A percentile compares a stretch with the other conserved stretches of the same genome.
Conservation (phyloP, 2,888 invertebrate genomes). For the Podabrus alpinus region DNA sequence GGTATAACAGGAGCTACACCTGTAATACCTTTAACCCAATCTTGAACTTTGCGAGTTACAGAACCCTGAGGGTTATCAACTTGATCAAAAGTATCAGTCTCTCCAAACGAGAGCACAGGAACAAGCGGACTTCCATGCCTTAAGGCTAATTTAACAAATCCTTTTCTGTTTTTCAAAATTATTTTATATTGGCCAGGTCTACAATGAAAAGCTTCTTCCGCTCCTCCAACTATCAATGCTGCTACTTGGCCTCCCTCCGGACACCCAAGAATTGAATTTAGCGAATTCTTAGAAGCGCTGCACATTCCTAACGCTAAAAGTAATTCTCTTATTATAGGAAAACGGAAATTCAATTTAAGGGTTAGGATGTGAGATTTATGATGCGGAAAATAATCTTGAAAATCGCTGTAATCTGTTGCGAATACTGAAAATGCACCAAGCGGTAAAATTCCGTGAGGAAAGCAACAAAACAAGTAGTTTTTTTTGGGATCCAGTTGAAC, state of each 20-base stretch:
- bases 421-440: conserved; percentile 81
- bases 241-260: conserved; percentile 64
- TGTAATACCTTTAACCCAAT: conserved; percentile 66
- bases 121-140: conserved; percentile 74
- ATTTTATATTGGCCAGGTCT: conserved; percentile 76
- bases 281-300: conserved; percentile 68
- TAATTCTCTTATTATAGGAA: conserved; percentile 75
- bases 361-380: conserved; percentile 59
- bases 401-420: conserved; percentile 67
- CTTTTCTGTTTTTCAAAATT: conserved; percentile 77
- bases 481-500: conserved; percentile 76
- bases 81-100: conserved; percentile 83
- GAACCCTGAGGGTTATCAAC: conserved; percentile 74
- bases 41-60: conserved; percentile 68
- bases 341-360: conserved; percentile 68
- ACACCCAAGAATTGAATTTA: conserved; percentile 64
- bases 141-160: conserved; percentile 49
- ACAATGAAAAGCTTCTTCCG: conserved; percentile 83
- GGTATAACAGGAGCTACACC: conserved; percentile 78
- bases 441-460: conserved; percentile 83
- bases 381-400: conserved; percentile 58
- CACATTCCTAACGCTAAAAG: conserved; percentile 60
- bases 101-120: conserved; percentile 90
- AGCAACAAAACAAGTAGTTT: conserved; percentile 82
- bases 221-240: conserved; percentile 85